Base-by-base conservation (phyloP, 2,113 vertebrate genomes). In the Genyomyrus donnyi region DNA sequence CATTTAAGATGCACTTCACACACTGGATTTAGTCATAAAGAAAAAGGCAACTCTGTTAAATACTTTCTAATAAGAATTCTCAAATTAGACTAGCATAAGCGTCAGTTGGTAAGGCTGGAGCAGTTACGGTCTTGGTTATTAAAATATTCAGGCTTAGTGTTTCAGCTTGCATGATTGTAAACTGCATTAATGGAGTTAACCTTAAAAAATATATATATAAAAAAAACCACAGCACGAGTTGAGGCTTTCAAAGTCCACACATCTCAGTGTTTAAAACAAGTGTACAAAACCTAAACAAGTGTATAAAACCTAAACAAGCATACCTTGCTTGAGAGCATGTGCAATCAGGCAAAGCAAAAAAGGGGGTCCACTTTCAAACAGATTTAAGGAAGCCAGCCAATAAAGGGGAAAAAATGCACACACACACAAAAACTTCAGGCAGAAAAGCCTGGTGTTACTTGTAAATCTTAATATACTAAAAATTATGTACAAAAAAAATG, bases 11-110 rank as follows among this genome's bases (percentile, higher is more conserved):
- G 94, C 93, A 95, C 93, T 92, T 94, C 94, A 94, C 92, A 96
- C 94, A 94, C 94, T 94, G 93, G 93, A 95, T 93, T 96, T 95
- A 94, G 93, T 96, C 94, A 42, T 42, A 93, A 83, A 92, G 92
- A 91, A 90, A 90, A 94, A 94, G 93, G 94, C 93, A 95, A 94
- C 91, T 95, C 92, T 93, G 92, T 92, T 88, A 94, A 91, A 90
- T 70, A 90, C 87, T 62, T 62, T 90, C 90, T 91, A 92, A 92
- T 66, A 39, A 62, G 90, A 91, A 92, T 95, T 93, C 92, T 93
- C 94, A 95, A 88, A 89, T 15, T 89, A 87, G 46, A 92, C 89
- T 39, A 80, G 92, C 91, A 90, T 92, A 89, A 42, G 49, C 50
- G 19, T n/a, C 7, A 48, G 39, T 53, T n/a, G 39, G 50, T 88